A percentile compares a stretch with the other conserved stretches of the same genome.
Evolutionary conservation across 2,113 vertebrate genomes (phyloP).

Genomic region (Hypanus sabinus): DNA sequence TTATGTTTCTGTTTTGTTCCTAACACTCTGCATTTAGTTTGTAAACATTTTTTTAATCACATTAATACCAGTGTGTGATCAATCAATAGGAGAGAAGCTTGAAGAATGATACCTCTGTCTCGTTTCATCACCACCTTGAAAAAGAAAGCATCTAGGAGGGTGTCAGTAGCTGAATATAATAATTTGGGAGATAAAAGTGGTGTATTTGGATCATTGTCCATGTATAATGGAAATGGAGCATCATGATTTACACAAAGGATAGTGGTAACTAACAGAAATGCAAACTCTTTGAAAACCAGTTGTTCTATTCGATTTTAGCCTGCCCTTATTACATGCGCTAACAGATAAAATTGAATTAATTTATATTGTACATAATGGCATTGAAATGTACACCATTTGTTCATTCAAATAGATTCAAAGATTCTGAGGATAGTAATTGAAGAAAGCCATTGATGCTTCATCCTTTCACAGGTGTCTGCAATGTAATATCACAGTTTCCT

Average conservation of each 20-base stretch:
- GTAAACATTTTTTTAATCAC: background rate
- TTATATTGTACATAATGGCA: background rate
- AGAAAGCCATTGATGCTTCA: background rate
- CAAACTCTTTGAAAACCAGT: background rate
- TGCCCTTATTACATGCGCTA: background rate
- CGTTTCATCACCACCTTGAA: background rate
- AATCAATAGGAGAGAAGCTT: background rate
- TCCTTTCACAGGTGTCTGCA: background rate
- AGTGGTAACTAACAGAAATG: background rate
- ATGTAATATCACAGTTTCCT: background rate
- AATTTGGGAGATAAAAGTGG: background rate
- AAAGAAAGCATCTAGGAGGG: no score
- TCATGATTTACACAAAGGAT: background rate
- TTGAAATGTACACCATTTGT: background rate
- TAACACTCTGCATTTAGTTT: background rate
- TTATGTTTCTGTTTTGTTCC: background rate
- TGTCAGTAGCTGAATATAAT: background rate
- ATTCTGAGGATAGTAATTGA: background rate
- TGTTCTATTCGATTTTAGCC: background rate
- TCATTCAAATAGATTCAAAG: background rate
- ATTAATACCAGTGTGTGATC: background rate
- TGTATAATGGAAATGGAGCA: background rate
- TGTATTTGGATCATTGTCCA: background rate
- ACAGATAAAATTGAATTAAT: background rate
- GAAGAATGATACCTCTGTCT: background rate